A percentile compares a stretch with the other conserved stretches of the same genome.
Evolutionary conservation across 2,797 vertebrate genomes (phyloP).

Genomic region (Limnodromus scolopaceus): DNA sequence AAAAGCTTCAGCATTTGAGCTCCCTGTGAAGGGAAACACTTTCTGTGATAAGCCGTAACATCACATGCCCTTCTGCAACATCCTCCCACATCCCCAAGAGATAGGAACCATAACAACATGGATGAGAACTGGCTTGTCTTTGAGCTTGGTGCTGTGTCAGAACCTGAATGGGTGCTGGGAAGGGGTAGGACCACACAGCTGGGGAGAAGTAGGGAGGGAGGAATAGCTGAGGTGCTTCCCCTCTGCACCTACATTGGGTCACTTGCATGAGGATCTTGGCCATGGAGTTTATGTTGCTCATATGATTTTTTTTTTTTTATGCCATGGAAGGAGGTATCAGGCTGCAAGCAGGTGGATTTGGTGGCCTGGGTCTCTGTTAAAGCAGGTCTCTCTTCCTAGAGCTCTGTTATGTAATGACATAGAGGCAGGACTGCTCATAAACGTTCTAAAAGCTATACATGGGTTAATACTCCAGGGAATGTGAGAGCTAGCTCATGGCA

Average conservation of each 20-base stretch:
- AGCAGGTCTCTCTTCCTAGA: neutral
- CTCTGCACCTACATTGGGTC: neutral
- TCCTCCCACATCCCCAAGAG: rapidly evolving
- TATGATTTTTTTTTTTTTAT: neutral
- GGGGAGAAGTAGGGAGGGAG: neutral
- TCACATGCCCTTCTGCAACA: neutral
- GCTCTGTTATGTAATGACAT: neutral
- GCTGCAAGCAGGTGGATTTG: neutral
- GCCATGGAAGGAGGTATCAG: neutral
- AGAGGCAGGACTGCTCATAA: neutral
- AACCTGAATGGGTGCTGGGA: neutral
- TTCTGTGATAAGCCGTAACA: neutral
- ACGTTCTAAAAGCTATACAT: neutral
- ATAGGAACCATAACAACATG: rapidly evolving
- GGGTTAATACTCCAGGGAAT: neutral
- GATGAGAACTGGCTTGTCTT: neutral
- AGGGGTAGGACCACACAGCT: neutral
- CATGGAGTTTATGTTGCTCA: neutral
- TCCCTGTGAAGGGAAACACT: neutral
- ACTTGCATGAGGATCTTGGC: neutral
- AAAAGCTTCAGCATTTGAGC: neutral
- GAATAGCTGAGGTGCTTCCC: neutral
- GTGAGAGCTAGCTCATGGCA: neutral
- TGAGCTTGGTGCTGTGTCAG: neutral
- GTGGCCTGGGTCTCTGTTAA: neutral